phyloP scores from a whole-genome alignment of 2,797 vertebrate genomes.

The Gallinago stenura region DNA sequence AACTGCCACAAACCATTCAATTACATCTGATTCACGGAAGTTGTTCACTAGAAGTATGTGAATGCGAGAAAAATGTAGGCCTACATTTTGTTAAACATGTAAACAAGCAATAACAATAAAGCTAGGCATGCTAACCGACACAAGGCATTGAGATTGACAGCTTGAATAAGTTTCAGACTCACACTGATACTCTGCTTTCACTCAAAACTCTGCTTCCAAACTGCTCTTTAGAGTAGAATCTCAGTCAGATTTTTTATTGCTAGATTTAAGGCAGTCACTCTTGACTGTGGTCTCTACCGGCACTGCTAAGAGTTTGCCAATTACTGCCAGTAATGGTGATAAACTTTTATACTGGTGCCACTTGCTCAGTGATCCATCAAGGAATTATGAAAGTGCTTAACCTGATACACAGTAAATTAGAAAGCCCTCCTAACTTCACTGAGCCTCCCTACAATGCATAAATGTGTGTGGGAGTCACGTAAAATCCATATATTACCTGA shows the following conservation, averaged over 20 bases:
- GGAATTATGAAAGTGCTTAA: constrained; percentile 1
- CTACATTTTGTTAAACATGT: constrained; percentile 4
- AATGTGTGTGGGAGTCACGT: not conserved
- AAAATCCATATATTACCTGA: not conserved
- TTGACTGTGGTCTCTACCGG: not conserved
- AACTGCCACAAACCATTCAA: not conserved
- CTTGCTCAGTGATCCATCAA: not conserved
- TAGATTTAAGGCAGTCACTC: not conserved
- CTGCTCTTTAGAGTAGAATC: constrained; percentile 9
- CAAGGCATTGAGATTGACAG: constrained; percentile 65
- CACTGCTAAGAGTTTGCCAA: not conserved
- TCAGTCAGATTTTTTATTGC: not conserved
- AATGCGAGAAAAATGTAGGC: not conserved
- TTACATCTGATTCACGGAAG: not conserved
- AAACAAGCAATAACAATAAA: constrained; percentile 37
- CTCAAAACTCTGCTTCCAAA: constrained; percentile 54
- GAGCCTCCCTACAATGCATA: not conserved
- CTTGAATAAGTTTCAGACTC: constrained; percentile 74
- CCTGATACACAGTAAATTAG: not conserved
- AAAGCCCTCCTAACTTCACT: not conserved
- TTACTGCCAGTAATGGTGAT: constrained; percentile 8
- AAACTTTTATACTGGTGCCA: not conserved
- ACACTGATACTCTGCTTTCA: constrained; percentile 67
- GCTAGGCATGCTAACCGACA: constrained; percentile 48
- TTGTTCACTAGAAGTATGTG: not conserved